These are phyloP conservation scores for Hetaerina titia DNA, from an alignment of 2,888 invertebrate species.

Conservation along the genomic window DNA sequence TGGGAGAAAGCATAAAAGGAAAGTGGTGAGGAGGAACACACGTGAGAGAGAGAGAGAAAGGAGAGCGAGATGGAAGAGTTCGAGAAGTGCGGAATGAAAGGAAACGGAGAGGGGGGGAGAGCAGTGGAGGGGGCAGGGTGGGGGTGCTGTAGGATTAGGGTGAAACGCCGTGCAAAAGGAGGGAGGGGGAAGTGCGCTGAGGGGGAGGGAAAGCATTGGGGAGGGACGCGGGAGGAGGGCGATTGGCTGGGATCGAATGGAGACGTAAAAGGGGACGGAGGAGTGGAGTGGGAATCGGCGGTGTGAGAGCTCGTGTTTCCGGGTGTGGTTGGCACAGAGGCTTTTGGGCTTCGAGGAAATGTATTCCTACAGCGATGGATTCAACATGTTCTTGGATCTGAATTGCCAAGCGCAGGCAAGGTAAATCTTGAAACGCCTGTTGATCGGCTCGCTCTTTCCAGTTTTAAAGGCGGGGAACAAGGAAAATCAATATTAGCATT, in stretches of 20 bases:
- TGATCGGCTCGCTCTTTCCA: not conserved
- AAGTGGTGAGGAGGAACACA: not conserved
- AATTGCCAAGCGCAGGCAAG: not conserved
- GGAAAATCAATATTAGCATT: not conserved
- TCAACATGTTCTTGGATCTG: not conserved
- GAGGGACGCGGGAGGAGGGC: not conserved
- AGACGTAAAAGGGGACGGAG: not conserved
- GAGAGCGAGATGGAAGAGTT: not conserved
- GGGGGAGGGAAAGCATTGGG: not conserved
- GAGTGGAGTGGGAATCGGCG: not conserved
- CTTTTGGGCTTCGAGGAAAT: not conserved
- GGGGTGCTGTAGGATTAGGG: not conserved
- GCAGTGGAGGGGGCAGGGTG: not conserved
- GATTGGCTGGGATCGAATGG: not conserved
- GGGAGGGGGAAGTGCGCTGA: not conserved
- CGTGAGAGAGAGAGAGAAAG: not conserved
- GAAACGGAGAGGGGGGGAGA: not conserved
- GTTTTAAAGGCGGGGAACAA: not conserved
- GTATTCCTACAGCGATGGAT: not conserved
- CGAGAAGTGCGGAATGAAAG: not conserved
- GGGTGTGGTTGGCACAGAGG: not conserved
- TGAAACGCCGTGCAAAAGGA: not conserved
- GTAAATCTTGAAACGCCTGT: not conserved
- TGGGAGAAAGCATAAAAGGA: not conserved
- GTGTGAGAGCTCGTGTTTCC: not conserved